Evolutionary conservation across 2,797 vertebrate genomes (phyloP), one percentile per base, ranked within the genome.

Genomic region (Sarcoramphus papa): DNA sequence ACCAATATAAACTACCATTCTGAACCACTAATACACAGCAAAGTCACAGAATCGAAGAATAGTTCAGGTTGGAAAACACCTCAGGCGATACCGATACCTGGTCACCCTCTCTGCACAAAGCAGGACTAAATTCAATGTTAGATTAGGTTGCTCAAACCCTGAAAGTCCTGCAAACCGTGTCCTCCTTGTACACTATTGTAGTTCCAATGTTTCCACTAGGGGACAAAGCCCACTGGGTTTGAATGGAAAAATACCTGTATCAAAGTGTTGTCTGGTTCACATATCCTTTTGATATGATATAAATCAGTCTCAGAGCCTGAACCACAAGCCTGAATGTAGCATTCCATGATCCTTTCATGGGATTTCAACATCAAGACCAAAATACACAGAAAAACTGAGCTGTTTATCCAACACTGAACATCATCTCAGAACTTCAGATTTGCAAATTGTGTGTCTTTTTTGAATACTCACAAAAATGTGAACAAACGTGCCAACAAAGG

Each of bases 131-230:
- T 78, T 78, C 65, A 33, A 0, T 18, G 11, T 73, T 24, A 35
- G 60, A 7, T 62, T 35, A 31, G 53, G 33, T 45, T 81, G 57
- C 41, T 69, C 28, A 35, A 5, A 8, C 9, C 57, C 78, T 53
- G 20, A 1, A 60, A 56, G 20, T 40, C 45, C 60, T 59, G 33
- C 31, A 80, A 30, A 22, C 10, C 0, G 0, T 7, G 19, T 41
- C 45, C 8, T 51, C 14, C 47, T 22, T 30, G 43, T 14, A 24
- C 7, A 4, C 3, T 25, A 0, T 2, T 43, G 22, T 23, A 56
- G 20, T 40, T 68, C 10, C 7, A 7, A 1, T n/a, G 31, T 53
- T 89, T 56, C 59, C 25, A 31, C 24, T 4, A 14, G 30, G 10
- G 40, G 4, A 48, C 22, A 35, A 89, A 89, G 28, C 28, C 69